Base-by-base conservation (phyloP, 2,797 vertebrate genomes). In the Steatocranus sp. region DNA sequence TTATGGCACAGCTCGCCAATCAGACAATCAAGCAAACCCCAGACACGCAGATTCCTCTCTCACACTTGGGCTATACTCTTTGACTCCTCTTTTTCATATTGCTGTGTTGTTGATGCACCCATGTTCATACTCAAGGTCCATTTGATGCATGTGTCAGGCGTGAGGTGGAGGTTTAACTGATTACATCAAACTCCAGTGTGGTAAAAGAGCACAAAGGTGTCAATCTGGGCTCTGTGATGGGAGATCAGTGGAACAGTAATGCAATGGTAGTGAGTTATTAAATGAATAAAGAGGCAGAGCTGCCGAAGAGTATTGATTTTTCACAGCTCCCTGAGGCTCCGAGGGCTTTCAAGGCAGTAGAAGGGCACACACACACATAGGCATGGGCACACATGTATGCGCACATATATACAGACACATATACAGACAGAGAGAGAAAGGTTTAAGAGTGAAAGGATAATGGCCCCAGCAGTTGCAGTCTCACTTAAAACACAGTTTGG, bases 301-400 rank as follows among this genome's bases (percentile, higher is more conserved):
- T 95, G 93, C 95, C 93, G 95, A 96, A 95, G 93, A 94, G 91
- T 96, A 97, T 97, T 96, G 96, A 97, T 97, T 97, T 96, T 94
- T 93, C 94, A 93, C 95, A 94, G 91, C 94, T 96, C 96, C 96
- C 96, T 54, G 85, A 96, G 96, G 96, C 95, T 96, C 94, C 81
- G 88, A 94, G 94, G 94, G 94, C 95, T 96, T 96, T 96, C 95
- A 96, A 94, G 93, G 93, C 92, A 94, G 92, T 90, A 86, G 92
- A 91, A 95, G 92, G 92, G 93, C 92, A 94, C 92, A 85, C 92
- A 93, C 91, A 92, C 91, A 89, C 86, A 89, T 89, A 86, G 82
- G 84, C 87, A 77, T 85, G 89, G 87, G 89, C 91, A 94, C 92
- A 93, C 92, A 89, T 89, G 88, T 86, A 93, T 90, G 87, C 86